Conservation (phyloP, 1,140 invertebrate species). For the Hyles vespertilio region DNA sequence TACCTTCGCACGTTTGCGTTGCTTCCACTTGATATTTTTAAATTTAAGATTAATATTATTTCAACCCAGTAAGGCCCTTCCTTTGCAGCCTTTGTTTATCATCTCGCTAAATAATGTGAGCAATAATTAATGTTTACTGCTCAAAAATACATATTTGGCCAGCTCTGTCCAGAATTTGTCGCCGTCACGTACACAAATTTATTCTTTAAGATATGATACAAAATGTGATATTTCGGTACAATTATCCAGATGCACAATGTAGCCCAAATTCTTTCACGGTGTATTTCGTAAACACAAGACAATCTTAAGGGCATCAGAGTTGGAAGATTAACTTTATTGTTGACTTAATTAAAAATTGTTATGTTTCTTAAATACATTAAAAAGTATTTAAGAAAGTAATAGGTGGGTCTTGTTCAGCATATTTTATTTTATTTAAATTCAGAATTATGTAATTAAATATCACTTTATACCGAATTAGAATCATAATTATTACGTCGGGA, state of each 20-base stretch:
- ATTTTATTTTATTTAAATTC: too few species aligned
- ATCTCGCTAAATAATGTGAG: not conserved
- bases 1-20: too few species aligned
- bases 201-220: slow-evolving; percentile 15
- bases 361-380: not conserved
- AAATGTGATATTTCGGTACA: slow-evolving; percentile 26
- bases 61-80: slow-evolving; percentile 9
- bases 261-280: slow-evolving; percentile 51
- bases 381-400: too few species aligned
- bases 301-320: slow-evolving; percentile 58
- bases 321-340: slow-evolving; percentile 31
- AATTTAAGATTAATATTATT: too few species aligned
- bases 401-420: too few species aligned
- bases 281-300: slow-evolving; percentile 47
- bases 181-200: slow-evolving; percentile 10
- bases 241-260: slow-evolving; percentile 30
- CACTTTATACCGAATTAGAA: too few species aligned
- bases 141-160: not conserved
- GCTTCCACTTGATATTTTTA: too few species aligned
- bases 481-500: too few species aligned
- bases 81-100: slow-evolving; percentile 5
- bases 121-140: slow-evolving; percentile 9
- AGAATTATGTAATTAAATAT: too few species aligned
- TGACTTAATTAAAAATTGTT: not conserved
- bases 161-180: not conserved